These are phyloP conservation scores for Protomyctophum bolini DNA, from an alignment of 2,113 vertebrate species.

Conservation along the genomic window DNA sequence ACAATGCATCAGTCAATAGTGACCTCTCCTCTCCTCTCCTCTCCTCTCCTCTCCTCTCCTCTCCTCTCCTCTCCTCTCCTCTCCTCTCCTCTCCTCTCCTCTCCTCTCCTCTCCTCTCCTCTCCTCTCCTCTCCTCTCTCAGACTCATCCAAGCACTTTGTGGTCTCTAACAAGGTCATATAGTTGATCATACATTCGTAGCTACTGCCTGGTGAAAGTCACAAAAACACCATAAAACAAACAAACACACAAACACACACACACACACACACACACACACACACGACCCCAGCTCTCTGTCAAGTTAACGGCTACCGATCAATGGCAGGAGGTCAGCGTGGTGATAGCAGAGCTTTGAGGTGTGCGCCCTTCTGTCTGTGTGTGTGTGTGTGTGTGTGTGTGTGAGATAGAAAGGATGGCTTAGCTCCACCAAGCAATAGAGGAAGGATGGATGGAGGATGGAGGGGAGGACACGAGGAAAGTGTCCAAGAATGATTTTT, in stretches of 20 bases:
- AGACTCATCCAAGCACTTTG: slow-evolving; percentile 80
- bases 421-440: slow-evolving; percentile 75
- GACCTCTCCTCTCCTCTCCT: not conserved
- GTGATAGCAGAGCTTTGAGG: slow-evolving; percentile 68
- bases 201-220: slow-evolving; percentile 84
- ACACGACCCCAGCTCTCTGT: slow-evolving; percentile 88
- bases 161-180: slow-evolving; percentile 77
- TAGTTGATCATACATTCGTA: slow-evolving; percentile 91
- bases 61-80: not conserved
- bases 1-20: not conserved
- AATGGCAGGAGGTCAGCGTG: slow-evolving; percentile 95
- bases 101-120: not conserved
- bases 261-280: slow-evolving; percentile 22
- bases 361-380: not conserved
- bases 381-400: slow-evolving; percentile 31
- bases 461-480: slow-evolving; percentile 63
- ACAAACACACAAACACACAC: slow-evolving; percentile 4
- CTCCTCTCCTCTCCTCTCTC: slow-evolving; percentile 16
- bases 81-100: not conserved
- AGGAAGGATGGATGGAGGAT: slow-evolving; percentile 68
- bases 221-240: slow-evolving; percentile 17
- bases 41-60: too few relatives aligned
- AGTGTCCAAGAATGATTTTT: slow-evolving; percentile 99
- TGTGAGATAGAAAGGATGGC: slow-evolving; percentile 92
- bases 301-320: slow-evolving; percentile 98